phyloP scores from a whole-genome alignment of 2,113 vertebrate species.

The Mus spicilegus region DNA sequence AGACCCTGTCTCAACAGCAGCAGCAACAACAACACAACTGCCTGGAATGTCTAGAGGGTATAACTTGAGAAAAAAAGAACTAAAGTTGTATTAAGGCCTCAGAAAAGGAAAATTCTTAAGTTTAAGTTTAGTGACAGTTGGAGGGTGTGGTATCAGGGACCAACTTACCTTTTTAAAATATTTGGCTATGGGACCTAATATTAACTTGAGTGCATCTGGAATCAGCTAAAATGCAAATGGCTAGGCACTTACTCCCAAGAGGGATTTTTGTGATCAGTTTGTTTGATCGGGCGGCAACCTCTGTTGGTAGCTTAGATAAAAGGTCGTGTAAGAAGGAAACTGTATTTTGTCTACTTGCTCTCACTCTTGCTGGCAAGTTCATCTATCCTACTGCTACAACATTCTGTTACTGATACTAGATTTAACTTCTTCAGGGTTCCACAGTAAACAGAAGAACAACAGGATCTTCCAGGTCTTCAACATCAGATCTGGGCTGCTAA shows the following conservation, averaged over 20 bases:
- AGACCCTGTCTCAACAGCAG: background rate
- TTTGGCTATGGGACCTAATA: background rate
- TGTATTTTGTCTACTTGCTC: background rate
- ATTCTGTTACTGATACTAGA: background rate
- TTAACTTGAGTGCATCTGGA: background rate
- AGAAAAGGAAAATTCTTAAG: background rate
- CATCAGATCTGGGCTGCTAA: background rate
- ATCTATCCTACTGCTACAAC: background rate
- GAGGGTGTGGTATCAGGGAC: background rate
- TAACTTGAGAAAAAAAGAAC: background rate
- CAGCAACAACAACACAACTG: background rate
- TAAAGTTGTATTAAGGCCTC: background rate
- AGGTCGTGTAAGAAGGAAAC: background rate
- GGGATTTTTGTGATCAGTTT: background rate
- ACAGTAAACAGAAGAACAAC: background rate
- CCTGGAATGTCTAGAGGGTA: background rate
- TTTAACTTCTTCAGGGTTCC: background rate
- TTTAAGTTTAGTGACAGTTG: constrained; percentile 10
- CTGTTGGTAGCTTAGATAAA: background rate
- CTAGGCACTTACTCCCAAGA: background rate
- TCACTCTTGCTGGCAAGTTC: background rate
- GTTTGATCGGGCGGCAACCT: background rate
- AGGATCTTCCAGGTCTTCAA: background rate
- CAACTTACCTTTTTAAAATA: background rate
- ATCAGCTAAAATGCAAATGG: background rate